Conservation (phyloP, 2,888 invertebrate species). For the Aphidius colemani region DNA sequence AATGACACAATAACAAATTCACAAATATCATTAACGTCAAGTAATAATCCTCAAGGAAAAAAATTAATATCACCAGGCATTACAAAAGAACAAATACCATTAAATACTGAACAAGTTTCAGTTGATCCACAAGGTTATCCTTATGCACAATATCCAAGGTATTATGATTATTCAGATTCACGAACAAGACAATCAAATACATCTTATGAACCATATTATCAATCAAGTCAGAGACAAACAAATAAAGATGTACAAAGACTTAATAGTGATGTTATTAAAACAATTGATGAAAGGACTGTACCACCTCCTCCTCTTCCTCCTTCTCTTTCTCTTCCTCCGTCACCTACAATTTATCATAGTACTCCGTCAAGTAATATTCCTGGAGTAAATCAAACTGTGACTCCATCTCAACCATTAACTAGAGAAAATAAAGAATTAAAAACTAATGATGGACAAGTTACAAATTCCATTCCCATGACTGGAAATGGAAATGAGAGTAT, state of each 20-base stretch:
- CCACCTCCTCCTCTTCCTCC: conserved; percentile 28
- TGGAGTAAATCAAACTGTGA: too few species aligned
- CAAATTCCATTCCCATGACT: conserved; percentile 22
- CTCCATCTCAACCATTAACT: conserved; percentile 9
- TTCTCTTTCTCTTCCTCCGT: too few species aligned
- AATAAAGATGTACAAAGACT: too few species aligned
- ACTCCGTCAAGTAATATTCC: too few species aligned
- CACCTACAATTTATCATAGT: too few species aligned
- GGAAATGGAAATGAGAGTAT: conserved; percentile 48
- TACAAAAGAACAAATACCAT: too few species aligned
- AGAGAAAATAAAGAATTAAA: conserved; percentile 36
- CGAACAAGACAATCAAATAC: conserved; percentile 44
- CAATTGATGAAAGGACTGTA: conserved; percentile 35
- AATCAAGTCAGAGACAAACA: conserved; percentile 33
- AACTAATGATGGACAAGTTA: conserved; percentile 36
- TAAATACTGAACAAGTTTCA: too few species aligned
- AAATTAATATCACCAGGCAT: too few species aligned
- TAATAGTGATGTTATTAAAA: conserved; percentile 22
- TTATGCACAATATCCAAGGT: conserved; percentile 56
- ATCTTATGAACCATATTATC: conserved; percentile 53
- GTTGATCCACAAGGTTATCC: conserved; percentile 50
- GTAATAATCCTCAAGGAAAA: too few species aligned
- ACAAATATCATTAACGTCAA: too few species aligned
- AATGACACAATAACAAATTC: too few species aligned
- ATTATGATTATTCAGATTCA: conserved; percentile 54